Evolutionary conservation across 2,113 vertebrate species (phyloP).

Genomic region (Dicrurus megarhynchus): DNA sequence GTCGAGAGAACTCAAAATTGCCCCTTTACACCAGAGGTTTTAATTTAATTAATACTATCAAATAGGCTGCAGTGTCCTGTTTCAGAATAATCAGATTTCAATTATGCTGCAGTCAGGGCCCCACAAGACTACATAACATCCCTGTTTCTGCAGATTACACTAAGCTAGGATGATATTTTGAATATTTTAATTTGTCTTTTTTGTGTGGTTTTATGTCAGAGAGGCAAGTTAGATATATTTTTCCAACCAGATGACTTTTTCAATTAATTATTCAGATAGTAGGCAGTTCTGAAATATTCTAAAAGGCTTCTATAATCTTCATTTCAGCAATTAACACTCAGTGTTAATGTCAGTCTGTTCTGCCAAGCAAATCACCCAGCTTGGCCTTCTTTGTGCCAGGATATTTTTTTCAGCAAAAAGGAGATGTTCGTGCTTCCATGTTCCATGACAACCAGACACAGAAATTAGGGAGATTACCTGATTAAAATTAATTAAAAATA

Average conservation of each 20-base stretch:
- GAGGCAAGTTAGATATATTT: neutral
- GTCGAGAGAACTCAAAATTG: constrained; percentile 17
- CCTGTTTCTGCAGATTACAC: neutral
- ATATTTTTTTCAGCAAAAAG: neutral
- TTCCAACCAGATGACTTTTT: neutral
- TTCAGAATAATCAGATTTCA: constrained; percentile 45
- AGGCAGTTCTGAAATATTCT: neutral
- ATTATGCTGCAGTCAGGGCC: neutral
- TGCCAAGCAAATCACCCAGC: neutral
- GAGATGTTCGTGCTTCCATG: neutral
- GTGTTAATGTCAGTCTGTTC: neutral
- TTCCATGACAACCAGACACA: neutral
- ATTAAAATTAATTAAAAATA: neutral
- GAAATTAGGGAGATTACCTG: neutral
- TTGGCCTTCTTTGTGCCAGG: neutral
- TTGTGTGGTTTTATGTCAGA: neutral
- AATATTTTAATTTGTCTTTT: neutral
- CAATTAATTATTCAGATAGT: neutral
- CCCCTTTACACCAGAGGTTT: constrained; percentile 18
- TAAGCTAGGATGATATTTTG: neutral
- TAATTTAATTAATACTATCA: constrained; percentile 33
- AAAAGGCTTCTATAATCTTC: neutral
- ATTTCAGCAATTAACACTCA: neutral
- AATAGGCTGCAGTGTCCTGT: neutral
- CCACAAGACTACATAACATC: neutral